These are phyloP conservation scores for Branchipolynoe longqiensis DNA, from an alignment of 2,888 invertebrate genomes.

Conservation along the genomic window DNA sequence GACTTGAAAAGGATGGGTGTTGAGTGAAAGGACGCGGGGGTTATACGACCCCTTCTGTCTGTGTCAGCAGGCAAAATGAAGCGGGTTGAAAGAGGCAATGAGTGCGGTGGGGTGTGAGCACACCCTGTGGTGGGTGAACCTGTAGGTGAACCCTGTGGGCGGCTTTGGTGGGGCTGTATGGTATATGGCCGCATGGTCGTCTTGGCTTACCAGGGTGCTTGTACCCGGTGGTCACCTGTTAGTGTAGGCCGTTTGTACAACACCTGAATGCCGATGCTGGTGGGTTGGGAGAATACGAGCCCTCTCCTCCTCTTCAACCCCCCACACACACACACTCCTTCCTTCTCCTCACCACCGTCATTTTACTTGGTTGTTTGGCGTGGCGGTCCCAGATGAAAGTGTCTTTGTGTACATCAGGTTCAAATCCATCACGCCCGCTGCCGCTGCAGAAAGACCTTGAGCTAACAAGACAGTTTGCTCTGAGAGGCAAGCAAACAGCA, in stretches of 20 bases:
- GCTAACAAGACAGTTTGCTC: slow-evolving; percentile 26
- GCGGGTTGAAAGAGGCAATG: not conserved
- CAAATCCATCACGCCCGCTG: slow-evolving; percentile 50
- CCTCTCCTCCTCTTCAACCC: not conserved
- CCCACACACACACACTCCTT: not conserved
- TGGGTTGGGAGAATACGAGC: not conserved
- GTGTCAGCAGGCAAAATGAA: slow-evolving; percentile 34
- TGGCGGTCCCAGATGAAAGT: slow-evolving; percentile 14
- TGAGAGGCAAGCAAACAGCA: slow-evolving; percentile 6
- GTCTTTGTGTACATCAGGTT: slow-evolving; percentile 51
- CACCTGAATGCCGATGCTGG: not conserved
- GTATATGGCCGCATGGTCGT: not conserved
- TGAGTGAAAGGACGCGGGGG: not conserved
- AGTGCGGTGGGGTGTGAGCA: slow-evolving; percentile 42
- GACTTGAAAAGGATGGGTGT: slow-evolving; percentile 19
- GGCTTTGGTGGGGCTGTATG: too few relatives aligned
- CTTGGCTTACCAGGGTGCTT: not conserved
- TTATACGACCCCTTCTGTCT: slow-evolving; percentile 8
- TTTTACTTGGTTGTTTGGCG: slow-evolving; percentile 18
- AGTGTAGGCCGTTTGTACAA: not conserved
- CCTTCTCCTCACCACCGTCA: not conserved
- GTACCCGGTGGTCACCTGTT: not conserved
- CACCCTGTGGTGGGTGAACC: too few relatives aligned
- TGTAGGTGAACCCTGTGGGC: not conserved
- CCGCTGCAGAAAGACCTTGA: slow-evolving; percentile 11